Base-by-base conservation (phyloP, 2,113 vertebrate species). In the Benitochromis conjunctus region DNA sequence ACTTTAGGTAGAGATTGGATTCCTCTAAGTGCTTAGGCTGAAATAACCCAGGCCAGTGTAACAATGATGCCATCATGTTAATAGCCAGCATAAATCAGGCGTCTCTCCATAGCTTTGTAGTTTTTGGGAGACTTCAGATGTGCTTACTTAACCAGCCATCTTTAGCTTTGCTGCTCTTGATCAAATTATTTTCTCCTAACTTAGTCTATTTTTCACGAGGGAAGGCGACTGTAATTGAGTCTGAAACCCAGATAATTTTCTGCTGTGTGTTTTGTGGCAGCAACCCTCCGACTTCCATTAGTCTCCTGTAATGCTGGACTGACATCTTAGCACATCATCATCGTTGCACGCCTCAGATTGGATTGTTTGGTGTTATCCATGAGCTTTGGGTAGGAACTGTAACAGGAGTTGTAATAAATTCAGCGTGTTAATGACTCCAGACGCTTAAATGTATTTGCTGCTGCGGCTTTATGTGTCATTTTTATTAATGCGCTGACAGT, bases 281-380 rank as follows among this genome's bases (percentile, higher is more conserved):
- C 18, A 10, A 14, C 10, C 34, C 51, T 54, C 38, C 7, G 13
- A 51, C 64, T 36, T 82, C 43, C 31, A 46, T 36, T 48, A 71
- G 38, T 86, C 60, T 77, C 21, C 55, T 88, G 19, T 60, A 69
- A 54, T 86, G 21, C 74, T 57, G 80, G 51, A 76, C 71, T 83
- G 83, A 92, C 81, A 83, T 88, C 78, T 81, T 88, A 80, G 89
- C 69, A 89, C 84, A 86, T 89, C 57, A 64, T 74, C 80, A 60
- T 31, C 8, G 16, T 76, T 2, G 7, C 26, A 76, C 1, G 54
- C 48, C 57, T 81, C 80, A 24, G 60, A 91, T 69, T 79, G 41
- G 71, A 88, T 58, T 82, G 60, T 34, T 80, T 89, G 51, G 29
- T 83, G 56, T 51, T 48, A 53, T 69, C 89, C 48, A n/a, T 19